phyloP scores from a whole-genome alignment of 2,797 vertebrate genomes.

The Menidia menidia region DNA sequence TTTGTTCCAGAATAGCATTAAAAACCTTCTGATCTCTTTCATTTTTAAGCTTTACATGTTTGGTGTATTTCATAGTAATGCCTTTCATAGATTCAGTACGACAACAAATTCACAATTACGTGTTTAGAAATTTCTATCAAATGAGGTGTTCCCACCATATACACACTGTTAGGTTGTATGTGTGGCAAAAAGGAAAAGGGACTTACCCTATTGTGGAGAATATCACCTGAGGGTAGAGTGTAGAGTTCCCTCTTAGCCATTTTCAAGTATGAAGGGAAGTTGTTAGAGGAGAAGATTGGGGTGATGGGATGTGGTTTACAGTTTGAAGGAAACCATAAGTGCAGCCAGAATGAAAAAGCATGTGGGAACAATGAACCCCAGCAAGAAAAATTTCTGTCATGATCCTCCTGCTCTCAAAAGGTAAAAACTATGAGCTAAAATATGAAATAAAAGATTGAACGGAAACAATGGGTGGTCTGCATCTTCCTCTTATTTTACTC shows the following conservation, averaged over 20 bases:
- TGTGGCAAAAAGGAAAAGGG: neutral
- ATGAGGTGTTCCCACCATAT: neutral
- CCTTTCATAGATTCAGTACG: too few species aligned
- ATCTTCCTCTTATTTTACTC: neutral
- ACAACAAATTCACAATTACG: too few species aligned
- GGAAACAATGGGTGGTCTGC: neutral
- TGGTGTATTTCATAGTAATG: neutral
- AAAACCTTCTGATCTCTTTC: too few species aligned
- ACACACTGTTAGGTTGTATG: neutral
- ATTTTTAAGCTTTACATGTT: too few species aligned
- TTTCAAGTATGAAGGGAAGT: neutral
- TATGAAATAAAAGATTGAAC: neutral
- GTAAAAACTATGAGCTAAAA: neutral
- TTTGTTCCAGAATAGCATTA: too few species aligned
- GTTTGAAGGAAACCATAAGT: neutral
- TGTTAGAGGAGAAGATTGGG: neutral
- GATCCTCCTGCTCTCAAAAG: neutral
- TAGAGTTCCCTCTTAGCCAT: neutral
- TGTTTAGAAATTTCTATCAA: too few species aligned
- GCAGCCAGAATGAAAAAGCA: neutral
- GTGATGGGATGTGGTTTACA: neutral
- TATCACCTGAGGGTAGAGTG: neutral
- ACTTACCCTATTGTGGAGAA: neutral
- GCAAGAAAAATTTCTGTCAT: neutral
- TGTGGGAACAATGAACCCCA: neutral